These are phyloP conservation scores for Drosophila planitibia DNA, from an alignment of 2,888 invertebrate genomes.

Conservation along the genomic window DNA sequence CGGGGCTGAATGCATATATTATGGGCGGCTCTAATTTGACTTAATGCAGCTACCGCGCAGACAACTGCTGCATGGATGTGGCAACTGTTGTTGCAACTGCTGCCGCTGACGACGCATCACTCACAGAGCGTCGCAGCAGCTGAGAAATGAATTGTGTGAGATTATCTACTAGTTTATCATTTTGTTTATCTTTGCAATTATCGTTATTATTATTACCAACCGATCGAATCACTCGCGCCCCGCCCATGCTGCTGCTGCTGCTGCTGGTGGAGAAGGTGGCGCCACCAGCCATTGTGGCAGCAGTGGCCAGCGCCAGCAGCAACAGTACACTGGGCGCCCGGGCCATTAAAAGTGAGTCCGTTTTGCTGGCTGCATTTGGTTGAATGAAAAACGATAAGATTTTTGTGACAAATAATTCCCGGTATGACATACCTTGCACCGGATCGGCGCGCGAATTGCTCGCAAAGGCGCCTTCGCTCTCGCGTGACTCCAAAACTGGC, in stretches of 20 bases:
- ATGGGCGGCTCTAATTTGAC: conserved; percentile 51
- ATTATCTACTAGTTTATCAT: conserved; percentile 8
- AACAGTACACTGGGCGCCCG: conserved; percentile 75
- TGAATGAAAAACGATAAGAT: conserved; percentile 85
- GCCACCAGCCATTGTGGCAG: conserved; percentile 67
- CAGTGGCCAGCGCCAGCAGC: conserved; percentile 70
- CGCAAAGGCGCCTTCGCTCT: conserved; percentile 88
- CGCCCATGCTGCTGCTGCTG: conserved; percentile 46
- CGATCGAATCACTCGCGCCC: conserved; percentile 38
- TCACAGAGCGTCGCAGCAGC: conserved; percentile 43
- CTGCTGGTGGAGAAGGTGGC: conserved; percentile 22
- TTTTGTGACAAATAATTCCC: conserved; percentile 85
- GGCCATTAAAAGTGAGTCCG: conserved; percentile 77
- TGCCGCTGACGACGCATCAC: conserved; percentile 28
- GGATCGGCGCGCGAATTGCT: conserved; percentile 88
- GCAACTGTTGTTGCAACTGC: conserved; percentile 32
- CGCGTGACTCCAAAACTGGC: conserved; percentile 89
- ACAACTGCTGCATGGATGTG: conserved; percentile 41
- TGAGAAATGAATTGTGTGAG: conserved; percentile 34
- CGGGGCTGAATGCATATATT: conserved; percentile 51
- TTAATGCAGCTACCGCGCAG: conserved; percentile 80
- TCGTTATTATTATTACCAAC: conserved; percentile 26
- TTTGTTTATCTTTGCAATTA: conserved; percentile 19
- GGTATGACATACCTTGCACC: conserved; percentile 88
- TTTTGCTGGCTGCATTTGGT: conserved; percentile 84